These are phyloP conservation scores for Rhinopithecus roxellana DNA, from an alignment of 2,113 vertebrate species.

Conservation along the genomic window DNA sequence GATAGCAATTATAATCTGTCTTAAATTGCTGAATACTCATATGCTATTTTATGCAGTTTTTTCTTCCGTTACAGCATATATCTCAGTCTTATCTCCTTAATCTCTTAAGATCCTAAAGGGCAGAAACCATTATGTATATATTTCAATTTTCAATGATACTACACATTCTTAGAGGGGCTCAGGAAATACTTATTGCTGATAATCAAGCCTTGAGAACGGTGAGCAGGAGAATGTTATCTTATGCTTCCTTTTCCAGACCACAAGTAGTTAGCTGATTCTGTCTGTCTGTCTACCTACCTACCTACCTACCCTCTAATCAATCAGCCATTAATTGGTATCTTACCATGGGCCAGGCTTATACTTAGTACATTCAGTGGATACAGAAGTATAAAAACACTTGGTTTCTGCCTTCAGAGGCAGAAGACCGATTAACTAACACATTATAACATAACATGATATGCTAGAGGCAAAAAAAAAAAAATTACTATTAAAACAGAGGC, in stretches of 20 bases:
- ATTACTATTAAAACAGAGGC: constrained; percentile 47
- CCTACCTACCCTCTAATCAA: not conserved
- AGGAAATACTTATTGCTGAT: not conserved
- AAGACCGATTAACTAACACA: constrained; percentile 32
- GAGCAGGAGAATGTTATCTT: not conserved
- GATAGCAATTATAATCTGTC: constrained; percentile 20
- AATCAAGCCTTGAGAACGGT: not conserved
- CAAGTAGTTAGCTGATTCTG: not conserved
- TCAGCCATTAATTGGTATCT: not conserved
- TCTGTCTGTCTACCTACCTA: not conserved
- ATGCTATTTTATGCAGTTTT: not conserved
- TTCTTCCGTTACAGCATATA: constrained; percentile 18
- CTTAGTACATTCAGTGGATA: constrained; percentile 14
- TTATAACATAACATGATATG: constrained; percentile 33
- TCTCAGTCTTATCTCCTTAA: not conserved
- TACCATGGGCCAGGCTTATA: constrained; percentile 11
- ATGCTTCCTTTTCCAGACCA: constrained; percentile 8
- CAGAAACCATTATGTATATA: not conserved
- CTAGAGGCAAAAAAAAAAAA: constrained; percentile 18
- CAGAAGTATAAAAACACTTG: constrained; percentile 15
- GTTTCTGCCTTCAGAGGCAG: constrained; percentile 24
- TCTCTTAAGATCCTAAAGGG: not conserved
- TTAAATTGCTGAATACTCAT: constrained; percentile 20
- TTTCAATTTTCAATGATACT: not conserved
- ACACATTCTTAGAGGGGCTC: constrained; percentile 1